phyloP scores from a whole-genome alignment of 2,888 invertebrate species.

The Lithosia quadra region DNA sequence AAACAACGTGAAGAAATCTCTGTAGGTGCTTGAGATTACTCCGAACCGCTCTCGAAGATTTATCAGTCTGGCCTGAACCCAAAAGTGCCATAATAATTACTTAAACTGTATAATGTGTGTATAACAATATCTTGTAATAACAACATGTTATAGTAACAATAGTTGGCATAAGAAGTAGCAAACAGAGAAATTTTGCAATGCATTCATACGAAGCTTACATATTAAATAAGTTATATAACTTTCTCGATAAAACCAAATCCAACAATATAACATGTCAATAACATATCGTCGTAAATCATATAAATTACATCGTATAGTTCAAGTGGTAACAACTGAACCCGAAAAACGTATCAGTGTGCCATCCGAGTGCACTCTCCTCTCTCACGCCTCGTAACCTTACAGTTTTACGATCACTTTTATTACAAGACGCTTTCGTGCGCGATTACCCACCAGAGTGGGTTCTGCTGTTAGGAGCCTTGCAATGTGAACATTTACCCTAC shows the following conservation, averaged over 20 bases:
- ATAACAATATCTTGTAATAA: neutral
- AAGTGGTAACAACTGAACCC: constrained; percentile 67
- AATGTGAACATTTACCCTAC: constrained; percentile 66
- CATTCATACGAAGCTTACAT: neutral
- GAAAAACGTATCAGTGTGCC: constrained; percentile 83
- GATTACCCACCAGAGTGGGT: constrained; percentile 87
- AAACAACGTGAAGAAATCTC: neutral
- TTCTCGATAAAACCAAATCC: constrained; percentile 24
- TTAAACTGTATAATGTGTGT: neutral
- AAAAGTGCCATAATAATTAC: neutral
- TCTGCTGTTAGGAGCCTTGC: constrained; percentile 83
- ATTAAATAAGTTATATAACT: neutral
- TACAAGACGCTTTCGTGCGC: constrained; percentile 86
- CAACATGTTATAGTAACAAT: neutral
- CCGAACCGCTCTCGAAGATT: neutral
- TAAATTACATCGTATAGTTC: constrained; percentile 61
- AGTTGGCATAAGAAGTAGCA: neutral
- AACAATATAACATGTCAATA: constrained; percentile 61
- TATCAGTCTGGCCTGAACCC: neutral
- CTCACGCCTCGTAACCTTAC: constrained; percentile 84
- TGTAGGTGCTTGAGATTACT: neutral
- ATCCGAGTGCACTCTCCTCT: constrained; percentile 81
- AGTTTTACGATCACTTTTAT: constrained; percentile 86
- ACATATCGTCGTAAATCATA: constrained; percentile 72
- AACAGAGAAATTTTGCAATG: neutral